Evolutionary conservation across 2,888 invertebrate genomes (phyloP).

Genomic region (Metopia argyrocephala): DNA sequence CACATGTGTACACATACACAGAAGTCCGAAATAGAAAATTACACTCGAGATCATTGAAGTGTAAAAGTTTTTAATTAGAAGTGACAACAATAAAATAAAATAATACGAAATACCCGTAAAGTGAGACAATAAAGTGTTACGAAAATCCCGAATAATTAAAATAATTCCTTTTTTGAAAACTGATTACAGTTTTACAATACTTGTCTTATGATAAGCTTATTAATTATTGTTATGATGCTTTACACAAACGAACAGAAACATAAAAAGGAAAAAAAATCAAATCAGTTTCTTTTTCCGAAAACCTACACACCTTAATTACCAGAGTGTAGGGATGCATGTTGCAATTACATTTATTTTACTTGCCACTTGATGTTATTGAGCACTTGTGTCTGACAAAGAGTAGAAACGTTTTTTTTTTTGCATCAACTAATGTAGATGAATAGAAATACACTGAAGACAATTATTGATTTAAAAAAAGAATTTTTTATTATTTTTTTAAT

Average conservation of each 20-base stretch:
- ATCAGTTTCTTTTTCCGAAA: background rate
- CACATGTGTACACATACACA: background rate
- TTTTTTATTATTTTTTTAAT: no score
- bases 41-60: slow-evolving; percentile 44
- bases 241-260: background rate
- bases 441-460: no score
- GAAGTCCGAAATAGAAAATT: slow-evolving; percentile 14
- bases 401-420: no score
- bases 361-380: background rate
- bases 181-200: no score
- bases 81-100: slow-evolving; percentile 16
- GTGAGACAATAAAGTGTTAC: no score
- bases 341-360: background rate
- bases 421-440: no score
- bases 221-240: background rate
- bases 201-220: no score
- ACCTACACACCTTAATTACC: background rate
- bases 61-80: slow-evolving; percentile 44
- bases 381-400: background rate
- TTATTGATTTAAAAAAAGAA: no score
- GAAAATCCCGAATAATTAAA: no score
- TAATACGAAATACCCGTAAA: no score
- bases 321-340: background rate
- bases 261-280: background rate
- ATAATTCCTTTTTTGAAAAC: no score